Conservation (phyloP, 2,797 vertebrate genomes). For the Phoebastria nigripes region DNA sequence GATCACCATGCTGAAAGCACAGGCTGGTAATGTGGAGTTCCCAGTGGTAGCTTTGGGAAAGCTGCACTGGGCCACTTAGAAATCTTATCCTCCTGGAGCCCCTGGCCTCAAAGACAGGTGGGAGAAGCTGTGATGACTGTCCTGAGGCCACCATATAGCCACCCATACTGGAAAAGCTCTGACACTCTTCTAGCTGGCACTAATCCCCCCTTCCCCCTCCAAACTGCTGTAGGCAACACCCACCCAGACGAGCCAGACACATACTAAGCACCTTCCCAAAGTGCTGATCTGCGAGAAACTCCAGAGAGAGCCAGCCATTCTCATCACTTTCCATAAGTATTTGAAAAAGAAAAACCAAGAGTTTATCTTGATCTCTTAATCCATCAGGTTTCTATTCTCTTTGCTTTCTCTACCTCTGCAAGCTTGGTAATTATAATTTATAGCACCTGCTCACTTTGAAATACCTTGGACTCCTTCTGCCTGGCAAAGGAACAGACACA, state of each 20-base stretch:
- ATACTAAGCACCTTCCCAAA: background rate
- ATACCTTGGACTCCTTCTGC: slow-evolving; percentile 47
- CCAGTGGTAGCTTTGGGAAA: background rate
- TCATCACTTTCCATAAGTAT: background rate
- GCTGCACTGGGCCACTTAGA: background rate
- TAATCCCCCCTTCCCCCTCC: background rate
- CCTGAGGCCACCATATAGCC: background rate
- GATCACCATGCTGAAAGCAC: background rate
- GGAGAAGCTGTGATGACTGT: background rate
- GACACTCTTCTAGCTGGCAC: background rate
- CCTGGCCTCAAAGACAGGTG: background rate
- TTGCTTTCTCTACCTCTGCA: slow-evolving; percentile 44
- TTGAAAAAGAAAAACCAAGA: background rate
- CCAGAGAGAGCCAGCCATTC: background rate
- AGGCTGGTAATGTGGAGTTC: too few relatives aligned
- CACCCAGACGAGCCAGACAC: background rate
- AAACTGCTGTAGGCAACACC: background rate
- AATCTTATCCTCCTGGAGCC: background rate
- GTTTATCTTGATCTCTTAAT: slow-evolving; percentile 66
- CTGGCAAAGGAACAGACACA: slow-evolving; percentile 69
- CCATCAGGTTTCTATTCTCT: slow-evolving; percentile 38
- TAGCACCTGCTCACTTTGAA: slow-evolving; percentile 70
- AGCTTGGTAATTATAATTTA: slow-evolving; percentile 61
- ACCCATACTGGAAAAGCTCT: background rate
- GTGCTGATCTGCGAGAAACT: background rate